These are phyloP conservation scores for Tipula lateralis DNA, from an alignment of 2,888 invertebrate genomes.

Conservation along the genomic window DNA sequence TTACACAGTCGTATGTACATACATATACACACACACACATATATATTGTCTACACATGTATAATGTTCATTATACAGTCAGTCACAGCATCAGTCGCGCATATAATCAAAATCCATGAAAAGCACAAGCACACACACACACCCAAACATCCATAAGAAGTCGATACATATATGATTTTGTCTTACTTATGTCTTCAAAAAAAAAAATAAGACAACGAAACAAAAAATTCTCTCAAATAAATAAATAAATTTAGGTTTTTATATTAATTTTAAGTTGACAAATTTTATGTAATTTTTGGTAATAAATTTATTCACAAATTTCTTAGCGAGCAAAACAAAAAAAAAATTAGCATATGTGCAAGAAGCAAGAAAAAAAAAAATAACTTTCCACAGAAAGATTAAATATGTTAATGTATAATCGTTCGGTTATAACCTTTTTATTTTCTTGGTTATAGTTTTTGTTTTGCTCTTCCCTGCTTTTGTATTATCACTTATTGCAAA, in stretches of 20 bases:
- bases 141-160: not conserved
- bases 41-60: not conserved
- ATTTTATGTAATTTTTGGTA: slow-evolving; percentile 11
- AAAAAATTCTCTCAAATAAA: slow-evolving; percentile 1
- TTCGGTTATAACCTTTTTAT: slow-evolving; percentile 11
- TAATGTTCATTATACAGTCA: not conserved
- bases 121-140: not conserved
- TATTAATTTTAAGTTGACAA: slow-evolving; percentile 24
- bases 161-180: not conserved
- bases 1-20: not conserved
- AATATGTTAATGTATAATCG: slow-evolving; percentile 24
- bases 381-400: not conserved
- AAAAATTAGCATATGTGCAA: slow-evolving; percentile 24
- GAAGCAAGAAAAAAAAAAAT: not conserved
- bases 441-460: not conserved
- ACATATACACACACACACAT: not conserved
- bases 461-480: not conserved
- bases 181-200: not conserved
- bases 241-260: slow-evolving; percentile 20
- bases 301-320: slow-evolving; percentile 24
- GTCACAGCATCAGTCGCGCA: not conserved
- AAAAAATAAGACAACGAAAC: not conserved
- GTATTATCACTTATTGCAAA: not conserved
- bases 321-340: not conserved
- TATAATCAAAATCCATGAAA: not conserved